Evolutionary conservation across 2,888 invertebrate species (phyloP), one percentile per base, ranked within the genome.

Genomic region (Metalampra italica): DNA sequence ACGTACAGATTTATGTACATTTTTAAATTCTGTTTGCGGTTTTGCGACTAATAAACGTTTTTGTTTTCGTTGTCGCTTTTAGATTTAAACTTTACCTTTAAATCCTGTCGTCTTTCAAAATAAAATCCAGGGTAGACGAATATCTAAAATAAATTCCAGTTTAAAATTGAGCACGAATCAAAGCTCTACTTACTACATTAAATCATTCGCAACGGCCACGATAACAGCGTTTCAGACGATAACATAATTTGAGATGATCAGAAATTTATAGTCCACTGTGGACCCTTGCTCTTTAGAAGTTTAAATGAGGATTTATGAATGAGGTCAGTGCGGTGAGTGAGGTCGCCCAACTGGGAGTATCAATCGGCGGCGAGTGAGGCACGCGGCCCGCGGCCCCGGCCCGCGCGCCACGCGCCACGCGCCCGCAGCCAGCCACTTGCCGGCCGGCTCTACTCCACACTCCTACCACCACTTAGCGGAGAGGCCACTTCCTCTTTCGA

Each of bases 221-320:
- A 7, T 30, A 30, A 38, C 9, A 37, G 38, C 12, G 36, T 11
- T 3, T 36, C n/a, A 53, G 49, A 43, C 54, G 55, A 60, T 57
- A 59, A 58, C 61, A 64, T 69, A 70, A 68, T 68, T 75, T 62
- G 59, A 58, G 60, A 52, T 57, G 58, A 58, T 57, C 52, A 52
- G 51, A 64, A 70, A 74, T 67, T 71, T 75, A 76, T 72, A 63
- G 70, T 61, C 58, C 60, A 60, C 59, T 60, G 65, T 62, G 65
- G 74, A 78, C 77, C 78, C 72, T 70, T 75, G 77, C 68, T 79
- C 79, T 75, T 78, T 66, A 66, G 71, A 67, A 77, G 74, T 78
- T 79, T 83, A 81, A 83, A 84, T 82, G 78, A 81, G 68, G 74
- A 86, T 86, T 87, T 87, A 87, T 84, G 85, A 82, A 83, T 82